Evolutionary conservation across 2,888 invertebrate species (phyloP).

Genomic region (Hirtodrosophila trivittata): DNA sequence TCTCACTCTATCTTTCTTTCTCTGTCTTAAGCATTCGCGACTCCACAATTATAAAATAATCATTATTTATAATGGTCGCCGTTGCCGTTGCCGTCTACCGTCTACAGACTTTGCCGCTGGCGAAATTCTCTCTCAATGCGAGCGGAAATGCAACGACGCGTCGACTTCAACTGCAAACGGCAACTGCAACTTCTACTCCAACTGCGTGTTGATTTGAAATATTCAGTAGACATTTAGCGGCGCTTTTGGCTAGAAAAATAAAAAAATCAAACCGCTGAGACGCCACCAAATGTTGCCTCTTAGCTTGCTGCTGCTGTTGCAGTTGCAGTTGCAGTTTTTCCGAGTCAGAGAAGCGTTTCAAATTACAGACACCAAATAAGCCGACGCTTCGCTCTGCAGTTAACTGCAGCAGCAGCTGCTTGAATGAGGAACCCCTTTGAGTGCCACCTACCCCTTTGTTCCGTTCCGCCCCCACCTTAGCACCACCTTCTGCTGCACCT

Average conservation of each 20-base stretch:
- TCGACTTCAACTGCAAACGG: conserved; percentile 34
- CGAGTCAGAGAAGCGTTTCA: conserved; percentile 81
- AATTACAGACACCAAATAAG: conserved; percentile 82
- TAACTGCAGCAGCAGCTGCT: not conserved
- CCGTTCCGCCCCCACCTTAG: not conserved
- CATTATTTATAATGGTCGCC: conserved; percentile 72
- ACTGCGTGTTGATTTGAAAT: conserved; percentile 70
- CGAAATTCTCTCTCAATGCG: conserved; percentile 52
- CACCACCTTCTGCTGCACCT: not conserved
- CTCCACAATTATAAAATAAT: conserved; percentile 75
- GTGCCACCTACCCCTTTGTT: not conserved
- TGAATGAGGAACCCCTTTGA: conserved; percentile 28
- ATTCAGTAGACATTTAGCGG: conserved; percentile 72
- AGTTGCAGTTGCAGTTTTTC: conserved; percentile 60
- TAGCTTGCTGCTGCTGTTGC: not conserved
- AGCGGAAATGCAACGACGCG: conserved; percentile 65
- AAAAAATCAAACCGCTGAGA: conserved; percentile 16
- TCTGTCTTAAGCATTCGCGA: conserved; percentile 18
- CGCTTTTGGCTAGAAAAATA: conserved; percentile 58
- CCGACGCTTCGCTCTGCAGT: conserved; percentile 59
- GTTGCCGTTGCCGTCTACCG: conserved; percentile 10
- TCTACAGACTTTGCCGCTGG: conserved; percentile 41
- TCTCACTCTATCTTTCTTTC: not conserved
- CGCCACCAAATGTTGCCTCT: conserved; percentile 31
- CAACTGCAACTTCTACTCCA: conserved; percentile 22